These are phyloP conservation scores for Limnothrissa miodon DNA, from an alignment of 2,113 vertebrate genomes.

Conservation along the genomic window DNA sequence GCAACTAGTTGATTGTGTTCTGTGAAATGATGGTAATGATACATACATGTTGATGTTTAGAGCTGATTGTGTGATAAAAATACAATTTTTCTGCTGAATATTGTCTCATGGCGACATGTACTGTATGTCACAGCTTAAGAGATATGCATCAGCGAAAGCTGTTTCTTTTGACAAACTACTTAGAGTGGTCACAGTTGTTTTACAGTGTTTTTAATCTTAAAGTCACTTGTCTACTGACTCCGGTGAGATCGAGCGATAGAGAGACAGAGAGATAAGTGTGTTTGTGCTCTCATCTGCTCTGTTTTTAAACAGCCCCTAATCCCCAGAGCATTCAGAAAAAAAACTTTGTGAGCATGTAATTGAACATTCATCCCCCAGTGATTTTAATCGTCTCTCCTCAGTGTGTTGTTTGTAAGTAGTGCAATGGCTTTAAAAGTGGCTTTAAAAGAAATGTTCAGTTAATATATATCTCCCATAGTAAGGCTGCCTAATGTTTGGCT, in stretches of 20 bases:
- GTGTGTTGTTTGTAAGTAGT: background rate
- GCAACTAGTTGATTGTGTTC: background rate
- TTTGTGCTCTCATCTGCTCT: slow-evolving; percentile 27
- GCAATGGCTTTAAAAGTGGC: too few relatives aligned
- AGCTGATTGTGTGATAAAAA: background rate
- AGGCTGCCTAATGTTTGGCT: slow-evolving; percentile 9
- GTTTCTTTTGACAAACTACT: background rate
- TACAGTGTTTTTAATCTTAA: slow-evolving; percentile 9
- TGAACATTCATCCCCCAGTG: slow-evolving; percentile 4
- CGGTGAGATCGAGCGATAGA: background rate
- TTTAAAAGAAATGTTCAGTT: background rate
- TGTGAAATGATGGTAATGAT: background rate
- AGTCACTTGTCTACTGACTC: background rate
- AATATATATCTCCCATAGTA: background rate
- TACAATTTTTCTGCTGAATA: background rate
- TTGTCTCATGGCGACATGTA: background rate
- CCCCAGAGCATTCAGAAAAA: background rate
- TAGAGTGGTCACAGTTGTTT: background rate
- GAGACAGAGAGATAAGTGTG: slow-evolving; percentile 8
- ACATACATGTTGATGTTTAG: too few relatives aligned
- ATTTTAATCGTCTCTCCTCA: slow-evolving; percentile 3
- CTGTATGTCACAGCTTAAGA: background rate
- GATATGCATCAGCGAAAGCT: background rate
- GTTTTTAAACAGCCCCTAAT: slow-evolving; percentile 33
- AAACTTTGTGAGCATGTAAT: slow-evolving; percentile 1